Base-by-base conservation (phyloP, 2,113 vertebrate species). In the Butorides virescens region DNA sequence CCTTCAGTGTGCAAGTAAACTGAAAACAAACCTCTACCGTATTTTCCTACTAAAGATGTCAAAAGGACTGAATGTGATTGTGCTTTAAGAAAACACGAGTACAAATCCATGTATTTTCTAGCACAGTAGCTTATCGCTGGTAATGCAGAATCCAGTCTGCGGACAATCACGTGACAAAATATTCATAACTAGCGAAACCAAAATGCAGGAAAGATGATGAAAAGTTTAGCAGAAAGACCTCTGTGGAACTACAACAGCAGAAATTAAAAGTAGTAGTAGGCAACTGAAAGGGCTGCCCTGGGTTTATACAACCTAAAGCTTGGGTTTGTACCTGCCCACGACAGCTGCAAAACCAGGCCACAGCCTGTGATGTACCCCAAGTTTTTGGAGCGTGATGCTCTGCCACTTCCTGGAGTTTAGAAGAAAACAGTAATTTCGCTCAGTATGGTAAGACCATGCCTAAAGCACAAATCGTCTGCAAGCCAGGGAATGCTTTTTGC, bases 211-310 rank as follows among this genome's bases (percentile, higher is more conserved):
- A 30, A 59, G 36, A 14, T 3, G 7, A 30, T 2, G 8, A 12
- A 1, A 79, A 44, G 36, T 13, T 49, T 2, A 42, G 26, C 47
- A 86, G 15, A n/a, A 76, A 37, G 26, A 72, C 44, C 19, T 37
- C 17, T 3, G 1, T 2, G 39, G 34, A 52, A 6, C 26, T 20
- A 5, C 3, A 49, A 8, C 2, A 19, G 44, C 1, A 0, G 10
- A 5, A 34, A 5, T 6, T 2, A 13, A 16, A 44, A 21, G 5
- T 0, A 3, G 9, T 0, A 8, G 42, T 0, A 23, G 12, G 23
- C 27, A 2, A 3, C 8, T 9, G 19, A 3, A 17, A 6, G 49
- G 15, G 53, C 46, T 17, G 39, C 1, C 13, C 44, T 6, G 62
- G 18, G 25, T 13, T 55, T 2, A 3, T 0, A 6, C 13, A 29